Evolutionary conservation across 1,140 invertebrate genomes (phyloP).

Genomic region (Brachionus koreanus): DNA sequence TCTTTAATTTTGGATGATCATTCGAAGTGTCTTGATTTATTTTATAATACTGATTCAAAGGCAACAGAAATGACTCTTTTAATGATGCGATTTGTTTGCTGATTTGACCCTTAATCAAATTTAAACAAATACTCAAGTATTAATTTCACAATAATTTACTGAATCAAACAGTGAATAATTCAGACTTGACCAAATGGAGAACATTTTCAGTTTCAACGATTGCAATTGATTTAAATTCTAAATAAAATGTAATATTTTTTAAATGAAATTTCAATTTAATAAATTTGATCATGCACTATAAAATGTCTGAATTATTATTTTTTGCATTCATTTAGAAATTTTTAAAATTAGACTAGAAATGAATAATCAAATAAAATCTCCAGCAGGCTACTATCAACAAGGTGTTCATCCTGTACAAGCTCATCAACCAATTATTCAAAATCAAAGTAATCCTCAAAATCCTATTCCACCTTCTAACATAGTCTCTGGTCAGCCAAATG

Average conservation of each 20-base stretch:
- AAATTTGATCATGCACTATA: neutral
- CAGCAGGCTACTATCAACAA: conserved; percentile 3
- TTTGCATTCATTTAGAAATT: neutral
- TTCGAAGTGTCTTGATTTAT: neutral
- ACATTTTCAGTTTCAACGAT: neutral
- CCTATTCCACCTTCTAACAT: neutral
- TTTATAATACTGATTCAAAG: neutral
- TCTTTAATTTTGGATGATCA: conserved; percentile 3
- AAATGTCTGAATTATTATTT: conserved; percentile 2
- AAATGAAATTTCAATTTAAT: neutral
- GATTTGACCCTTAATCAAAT: neutral
- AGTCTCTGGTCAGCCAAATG: neutral
- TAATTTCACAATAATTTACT: neutral
- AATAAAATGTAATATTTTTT: neutral
- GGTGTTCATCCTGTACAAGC: neutral
- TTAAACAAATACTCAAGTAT: neutral
- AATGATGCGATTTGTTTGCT: neutral
- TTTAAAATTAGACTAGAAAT: neutral
- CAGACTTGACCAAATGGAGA: conserved; percentile 35
- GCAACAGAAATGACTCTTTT: neutral
- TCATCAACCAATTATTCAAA: neutral
- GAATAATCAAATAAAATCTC: conserved; percentile 30
- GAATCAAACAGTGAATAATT: neutral
- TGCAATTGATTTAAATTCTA: neutral
- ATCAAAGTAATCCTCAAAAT: neutral